Conservation (phyloP, 2,113 vertebrate genomes). For the Taurulus bubalis region DNA sequence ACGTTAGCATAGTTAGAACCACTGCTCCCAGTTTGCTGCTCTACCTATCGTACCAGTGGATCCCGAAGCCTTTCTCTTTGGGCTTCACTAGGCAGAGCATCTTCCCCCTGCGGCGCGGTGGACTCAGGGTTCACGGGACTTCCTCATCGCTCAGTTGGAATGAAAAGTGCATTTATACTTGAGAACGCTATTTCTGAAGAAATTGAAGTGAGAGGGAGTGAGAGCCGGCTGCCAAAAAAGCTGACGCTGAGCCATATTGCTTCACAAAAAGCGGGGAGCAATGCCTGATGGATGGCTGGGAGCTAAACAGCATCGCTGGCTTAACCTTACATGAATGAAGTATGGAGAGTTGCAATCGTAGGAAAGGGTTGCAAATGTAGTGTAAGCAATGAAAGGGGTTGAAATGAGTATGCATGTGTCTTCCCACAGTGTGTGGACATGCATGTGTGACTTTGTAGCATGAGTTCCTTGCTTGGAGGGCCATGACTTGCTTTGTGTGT, state of each 20-base stretch:
- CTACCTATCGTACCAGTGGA: background rate
- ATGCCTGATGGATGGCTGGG: background rate
- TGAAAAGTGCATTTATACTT: background rate
- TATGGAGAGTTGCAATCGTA: background rate
- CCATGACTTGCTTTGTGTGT: too few relatives aligned
- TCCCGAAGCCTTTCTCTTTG: background rate
- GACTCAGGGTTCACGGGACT: background rate
- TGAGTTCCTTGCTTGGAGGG: background rate
- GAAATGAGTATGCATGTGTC: background rate
- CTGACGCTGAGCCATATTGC: background rate
- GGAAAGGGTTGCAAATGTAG: background rate
- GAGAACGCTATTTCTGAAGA: background rate
- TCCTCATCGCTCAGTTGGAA: background rate
- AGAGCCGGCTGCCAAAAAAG: background rate
- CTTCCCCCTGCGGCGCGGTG: background rate
- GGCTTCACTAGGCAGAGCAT: background rate
- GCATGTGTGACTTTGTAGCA: background rate
- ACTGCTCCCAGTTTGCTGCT: background rate
- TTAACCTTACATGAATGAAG: background rate
- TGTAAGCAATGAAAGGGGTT: background rate
- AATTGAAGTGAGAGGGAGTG: background rate
- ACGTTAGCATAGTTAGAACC: conserved; percentile 9
- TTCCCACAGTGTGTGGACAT: background rate
- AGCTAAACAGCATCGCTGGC: background rate
- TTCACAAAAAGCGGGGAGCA: background rate